Base-by-base conservation (phyloP, 2,797 vertebrate species). In the Chelon labrosus region DNA sequence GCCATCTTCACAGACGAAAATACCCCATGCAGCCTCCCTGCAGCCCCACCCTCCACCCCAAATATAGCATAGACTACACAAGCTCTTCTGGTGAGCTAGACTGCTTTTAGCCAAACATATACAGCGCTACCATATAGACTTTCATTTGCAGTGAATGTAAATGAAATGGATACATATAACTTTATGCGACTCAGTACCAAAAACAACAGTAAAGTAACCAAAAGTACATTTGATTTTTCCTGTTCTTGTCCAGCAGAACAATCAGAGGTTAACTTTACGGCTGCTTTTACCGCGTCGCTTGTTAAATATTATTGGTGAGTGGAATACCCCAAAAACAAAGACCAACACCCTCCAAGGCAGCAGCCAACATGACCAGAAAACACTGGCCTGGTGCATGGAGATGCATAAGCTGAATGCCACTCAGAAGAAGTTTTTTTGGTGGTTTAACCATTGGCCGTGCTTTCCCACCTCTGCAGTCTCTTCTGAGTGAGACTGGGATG, bases 301-400 rank as follows among this genome's bases (percentile, higher is more conserved):
- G 85, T 93, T 86, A 91, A 90, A 86, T 69, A 75, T 73, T 75
- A 79, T 85, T 86, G 79, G 72, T 65, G 52, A 70, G 57, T 11
- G 61, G 50, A 82, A 80, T 55, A 80, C 55, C 73, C 70, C 39
- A 7, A 75, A 67, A 47, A 83, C 73, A 85, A 35, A 50, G 61
- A 82, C 60, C 84, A 82, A 88, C 88, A 86, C 85, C 80, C 82
- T 76, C 50, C 53, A 79, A 75, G 61, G 31, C 56, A 60, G 68
- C 27, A 62, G 73, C 57, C 78, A 79, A 22, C 42, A 1, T 44
- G 69, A 77, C 62, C 59, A 63, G 65, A 62, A 73, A 65, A 70
- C 50, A 63, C 17, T 56, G 53, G 53, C 14, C 42, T 0, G 5
- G 25, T 11, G n/a, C 19, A 10, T 5, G 3, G 12, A n/a, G 47